phyloP scores from a whole-genome alignment of 2,888 invertebrate species.

The Thecocarcelia acutangulata region DNA sequence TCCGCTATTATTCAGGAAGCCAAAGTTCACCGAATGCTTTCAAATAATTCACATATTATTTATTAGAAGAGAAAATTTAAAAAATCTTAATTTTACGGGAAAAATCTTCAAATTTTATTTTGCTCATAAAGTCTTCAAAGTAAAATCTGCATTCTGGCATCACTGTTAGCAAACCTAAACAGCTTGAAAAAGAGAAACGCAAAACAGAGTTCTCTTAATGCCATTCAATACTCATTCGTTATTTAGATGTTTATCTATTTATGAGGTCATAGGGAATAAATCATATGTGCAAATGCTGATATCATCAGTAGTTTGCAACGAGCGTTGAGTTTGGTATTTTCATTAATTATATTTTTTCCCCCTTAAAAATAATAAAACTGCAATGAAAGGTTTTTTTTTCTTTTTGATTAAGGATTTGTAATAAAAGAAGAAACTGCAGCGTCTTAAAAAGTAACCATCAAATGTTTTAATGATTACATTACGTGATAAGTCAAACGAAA shows the following conservation, averaged over 20 bases:
- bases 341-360: background rate
- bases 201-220: constrained; percentile 10
- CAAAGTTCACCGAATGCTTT: too few relatives aligned
- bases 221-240: constrained; percentile 37
- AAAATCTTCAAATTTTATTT: too few relatives aligned
- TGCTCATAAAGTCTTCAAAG: too few relatives aligned
- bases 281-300: constrained; percentile 42
- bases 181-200: background rate
- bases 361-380: constrained; percentile 1
- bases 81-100: too few relatives aligned
- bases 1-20: too few relatives aligned
- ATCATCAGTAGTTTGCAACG: constrained; percentile 9
- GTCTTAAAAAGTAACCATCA: constrained; percentile 27
- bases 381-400: constrained; percentile 30
- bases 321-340: constrained; percentile 6
- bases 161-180: too few relatives aligned
- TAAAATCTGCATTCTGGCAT: too few relatives aligned
- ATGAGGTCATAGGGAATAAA: constrained; percentile 51
- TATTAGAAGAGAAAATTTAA: too few relatives aligned
- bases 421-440: constrained; percentile 21
- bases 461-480: constrained; percentile 54
- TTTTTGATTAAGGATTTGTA: background rate
- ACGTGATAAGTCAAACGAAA: constrained; percentile 64
- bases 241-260: constrained; percentile 27
- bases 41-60: too few relatives aligned